phyloP scores from a whole-genome alignment of 2,797 vertebrate species.

The Xiphorhynchus erythropygius region DNA sequence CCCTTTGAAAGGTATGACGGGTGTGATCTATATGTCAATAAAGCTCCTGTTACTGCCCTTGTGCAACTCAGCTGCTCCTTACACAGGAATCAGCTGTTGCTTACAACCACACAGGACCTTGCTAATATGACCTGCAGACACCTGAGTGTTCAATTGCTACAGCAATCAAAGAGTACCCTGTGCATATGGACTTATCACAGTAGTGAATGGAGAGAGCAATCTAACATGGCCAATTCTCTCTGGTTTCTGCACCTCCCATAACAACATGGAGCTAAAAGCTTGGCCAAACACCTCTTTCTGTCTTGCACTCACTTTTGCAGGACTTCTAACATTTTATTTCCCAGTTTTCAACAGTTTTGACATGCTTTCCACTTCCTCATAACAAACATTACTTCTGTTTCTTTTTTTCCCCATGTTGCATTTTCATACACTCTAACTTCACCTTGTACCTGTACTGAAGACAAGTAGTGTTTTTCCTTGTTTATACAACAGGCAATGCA shows the following conservation, averaged over 20 bases:
- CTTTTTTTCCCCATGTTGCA: accelerated
- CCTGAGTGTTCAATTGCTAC: neutral
- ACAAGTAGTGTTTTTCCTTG: neutral
- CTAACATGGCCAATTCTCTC: neutral
- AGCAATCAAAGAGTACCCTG: neutral
- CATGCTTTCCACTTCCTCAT: neutral
- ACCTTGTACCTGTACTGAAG: neutral
- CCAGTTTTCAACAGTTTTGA: neutral
- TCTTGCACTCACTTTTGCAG: neutral
- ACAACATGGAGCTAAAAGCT: neutral
- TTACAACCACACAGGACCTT: neutral
- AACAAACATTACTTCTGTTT: neutral
- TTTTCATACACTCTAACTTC: neutral
- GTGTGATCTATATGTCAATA: neutral
- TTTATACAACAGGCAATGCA: neutral
- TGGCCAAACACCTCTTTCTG: accelerated
- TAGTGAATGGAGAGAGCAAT: neutral
- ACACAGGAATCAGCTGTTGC: neutral
- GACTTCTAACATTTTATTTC: neutral
- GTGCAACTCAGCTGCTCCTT: neutral
- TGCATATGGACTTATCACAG: neutral
- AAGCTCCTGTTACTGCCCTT: neutral
- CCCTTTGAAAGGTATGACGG: neutral
- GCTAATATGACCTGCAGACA: neutral
- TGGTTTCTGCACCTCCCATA: neutral